Evolutionary conservation across 2,888 invertebrate species (phyloP), one percentile per base, ranked within the genome.

Genomic region (Gerris lacustris): DNA sequence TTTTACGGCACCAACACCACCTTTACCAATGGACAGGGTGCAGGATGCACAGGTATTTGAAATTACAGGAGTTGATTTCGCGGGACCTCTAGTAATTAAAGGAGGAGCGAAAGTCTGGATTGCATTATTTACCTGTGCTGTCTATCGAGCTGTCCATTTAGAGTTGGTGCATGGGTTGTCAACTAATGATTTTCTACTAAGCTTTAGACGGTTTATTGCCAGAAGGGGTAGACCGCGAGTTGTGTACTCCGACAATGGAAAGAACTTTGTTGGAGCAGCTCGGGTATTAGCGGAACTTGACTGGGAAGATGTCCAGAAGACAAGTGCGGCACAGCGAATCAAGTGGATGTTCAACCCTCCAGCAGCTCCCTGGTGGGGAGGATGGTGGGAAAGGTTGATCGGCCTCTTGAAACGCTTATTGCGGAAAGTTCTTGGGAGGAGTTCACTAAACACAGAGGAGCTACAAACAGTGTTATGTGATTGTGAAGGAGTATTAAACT

Each of bases 221-320:
- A 71, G 79, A 66, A 71, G 78, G 45, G 79, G 80, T 79, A 77
- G 67, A 77, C 77, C 64, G 6, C n/a, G 17, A 64, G 64, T 64
- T 31, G 31, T 64, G 7, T 64, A 55, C 55, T 9, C 9, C 43
- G 81, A 82, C 70, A 81, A 81, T 71, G 80, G 79, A 0, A 78
- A 78, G 0, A 80, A 80, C 73, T 82, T 82, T 73, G 72, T 76
- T 0, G 78, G 80, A 1, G 73, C 78, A 0, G 73, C 74, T 6
- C 80, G 78, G 73, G 78, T 82, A n/a, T 82, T 83, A 74, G 81
- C 82, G 73, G 82, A 83, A 77, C 81, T 84, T 0, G 82, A 84
- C 73, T 83, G 83, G 75, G 82, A 81, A 80, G 68, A 69, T 6
- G 76, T 79, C n/a, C 6, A 18, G 5, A 55, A 72, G 11, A 69